phyloP scores from a whole-genome alignment of 30 jellyfish, hydroid and myxozoan genomes.

The Calvadosia cruxmelitensis region DNA sequence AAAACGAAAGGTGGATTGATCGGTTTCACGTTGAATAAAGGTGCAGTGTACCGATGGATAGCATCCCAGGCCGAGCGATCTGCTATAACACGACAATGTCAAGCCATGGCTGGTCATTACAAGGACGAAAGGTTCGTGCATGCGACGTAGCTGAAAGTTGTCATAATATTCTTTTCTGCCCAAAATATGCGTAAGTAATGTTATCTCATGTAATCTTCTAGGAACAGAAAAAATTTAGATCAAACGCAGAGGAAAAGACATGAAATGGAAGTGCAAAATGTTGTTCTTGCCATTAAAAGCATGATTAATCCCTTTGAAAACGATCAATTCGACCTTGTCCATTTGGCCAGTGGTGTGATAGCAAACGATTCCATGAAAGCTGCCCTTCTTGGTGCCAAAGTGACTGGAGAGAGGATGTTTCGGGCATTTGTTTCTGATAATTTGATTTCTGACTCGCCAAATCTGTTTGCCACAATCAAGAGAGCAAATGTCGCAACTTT shows the following conservation, averaged over 20 bases:
- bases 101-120: constrained; percentile 45
- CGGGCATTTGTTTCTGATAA: constrained; percentile 4
- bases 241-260: constrained; percentile 1
- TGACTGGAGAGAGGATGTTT: constrained; percentile 19
- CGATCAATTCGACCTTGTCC: constrained; percentile 5
- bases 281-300: constrained; percentile 3
- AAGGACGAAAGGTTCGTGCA: too few relatives aligned
- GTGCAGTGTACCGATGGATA: constrained; percentile 44
- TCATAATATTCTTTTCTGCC: too few relatives aligned
- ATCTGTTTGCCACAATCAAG: constrained; percentile 11
- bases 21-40: too few relatives aligned
- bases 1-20: too few relatives aligned
- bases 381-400: constrained; percentile 13
- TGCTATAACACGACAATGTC: constrained; percentile 31
- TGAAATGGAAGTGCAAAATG: background rate
- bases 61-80: constrained; percentile 36
- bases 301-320: constrained; percentile 31
- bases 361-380: constrained; percentile 3
- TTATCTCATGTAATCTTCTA: too few relatives aligned
- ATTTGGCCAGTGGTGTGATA: constrained; percentile 28
- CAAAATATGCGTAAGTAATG: too few relatives aligned
- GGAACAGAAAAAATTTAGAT: constrained; percentile 26
- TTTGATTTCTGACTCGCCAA: constrained; percentile 10
- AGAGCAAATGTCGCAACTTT: constrained; percentile 13
- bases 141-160: too few relatives aligned